Base-by-base conservation (phyloP, 2,888 invertebrate species). In the Diachrysia chrysitis region DNA sequence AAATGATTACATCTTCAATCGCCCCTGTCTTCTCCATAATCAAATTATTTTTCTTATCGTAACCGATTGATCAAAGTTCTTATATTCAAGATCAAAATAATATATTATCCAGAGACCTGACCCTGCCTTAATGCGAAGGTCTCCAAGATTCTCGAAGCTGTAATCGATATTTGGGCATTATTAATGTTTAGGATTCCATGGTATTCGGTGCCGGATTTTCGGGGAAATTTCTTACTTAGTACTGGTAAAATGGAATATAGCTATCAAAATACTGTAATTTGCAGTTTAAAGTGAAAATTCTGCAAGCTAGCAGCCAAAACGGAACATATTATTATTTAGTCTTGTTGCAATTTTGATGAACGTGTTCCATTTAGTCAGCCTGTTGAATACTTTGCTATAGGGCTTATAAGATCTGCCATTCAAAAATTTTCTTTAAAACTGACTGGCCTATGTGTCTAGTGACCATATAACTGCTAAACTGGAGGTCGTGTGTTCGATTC, bases 141-240 rank as follows among this genome's bases (percentile, higher is more conserved):
- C 57, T 57, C 54, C 21, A 66, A 66, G 67, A 68, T 55, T 63
- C 63, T 48, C n/a, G n/a, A n/a, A 67, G 74, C 65, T 59, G 37
- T 67, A 82, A 74, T 77, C 79, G 60, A 81, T 81, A 76, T 69
- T 68, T 65, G n/a, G 57, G 64, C 60, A 75, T 69, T 78, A 77
- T 77, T 73, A 73, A 77, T 70, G 61, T 57, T 54, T 59, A 78
- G 64, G 63, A 69, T 69, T n/a, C 68, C 57, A 66, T 64, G 23
- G 57, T 42, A 66, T 78, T 66, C 19, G 21, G 17, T 56, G 25
- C 57, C 12, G 54, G 25, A 42, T 29, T 1, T 17, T 21, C 10
- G 32, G 59, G 42, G 14, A 14, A 53, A 46, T 55, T 59, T 69
- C 23, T 16, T n/a, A n/a, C n/a, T n/a, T 9, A 12, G 21, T n/a